Conservation (phyloP, 2,797 vertebrate genomes). For the Anguilla marmorata region DNA sequence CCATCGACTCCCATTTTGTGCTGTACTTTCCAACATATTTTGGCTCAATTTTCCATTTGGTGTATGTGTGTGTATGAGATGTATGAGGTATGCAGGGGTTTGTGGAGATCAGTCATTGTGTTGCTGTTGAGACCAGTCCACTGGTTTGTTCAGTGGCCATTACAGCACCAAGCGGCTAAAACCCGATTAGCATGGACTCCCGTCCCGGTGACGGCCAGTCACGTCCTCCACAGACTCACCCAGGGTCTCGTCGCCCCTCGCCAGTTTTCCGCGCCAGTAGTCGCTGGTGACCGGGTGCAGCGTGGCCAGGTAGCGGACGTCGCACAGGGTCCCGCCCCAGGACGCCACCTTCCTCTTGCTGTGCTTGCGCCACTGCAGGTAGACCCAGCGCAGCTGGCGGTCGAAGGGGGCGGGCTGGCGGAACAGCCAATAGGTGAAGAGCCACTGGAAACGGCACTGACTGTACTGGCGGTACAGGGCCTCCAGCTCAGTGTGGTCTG, state of each 20-base stretch:
- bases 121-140: too few relatives aligned
- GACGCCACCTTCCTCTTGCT: conserved; percentile 53
- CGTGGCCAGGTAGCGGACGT: conserved; percentile 60
- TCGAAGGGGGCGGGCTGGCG: conserved; percentile 51
- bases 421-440: conserved; percentile 62
- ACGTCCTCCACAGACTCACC: conserved; percentile 44
- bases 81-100: too few relatives aligned
- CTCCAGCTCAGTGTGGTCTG: conserved; percentile 56
- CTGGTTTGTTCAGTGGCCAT: too few relatives aligned
- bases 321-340: conserved; percentile 56
- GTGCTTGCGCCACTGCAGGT: conserved; percentile 56
- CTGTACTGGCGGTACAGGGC: conserved; percentile 52
- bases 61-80: too few relatives aligned
- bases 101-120: too few relatives aligned
- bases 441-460: conserved; percentile 59
- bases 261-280: conserved; percentile 61
- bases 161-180: too few relatives aligned
- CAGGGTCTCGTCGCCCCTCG: conserved; percentile 52
- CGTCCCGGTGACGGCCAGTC: not conserved
- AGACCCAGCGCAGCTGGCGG: conserved; percentile 58
- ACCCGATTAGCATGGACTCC: not conserved
- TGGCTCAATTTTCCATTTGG: not conserved
- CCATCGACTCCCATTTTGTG: not conserved
- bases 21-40: not conserved
- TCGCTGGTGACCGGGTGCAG: conserved; percentile 59